These are phyloP conservation scores for Nebria ingens DNA, from an alignment of 1,140 invertebrate species.

Conservation along the genomic window DNA sequence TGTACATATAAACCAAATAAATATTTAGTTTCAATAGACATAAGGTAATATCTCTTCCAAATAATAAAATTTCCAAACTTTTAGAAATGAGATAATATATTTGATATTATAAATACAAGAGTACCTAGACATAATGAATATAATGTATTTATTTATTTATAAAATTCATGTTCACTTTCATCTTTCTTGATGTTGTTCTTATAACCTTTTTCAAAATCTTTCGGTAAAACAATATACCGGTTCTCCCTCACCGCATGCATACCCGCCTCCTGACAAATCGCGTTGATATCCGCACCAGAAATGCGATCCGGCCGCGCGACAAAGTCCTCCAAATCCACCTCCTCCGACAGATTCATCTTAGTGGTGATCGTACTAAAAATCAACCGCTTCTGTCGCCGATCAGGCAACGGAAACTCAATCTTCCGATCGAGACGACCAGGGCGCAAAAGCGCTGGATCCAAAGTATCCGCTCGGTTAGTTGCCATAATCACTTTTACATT, in stretches of 20 bases:
- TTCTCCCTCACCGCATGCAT: conserved; percentile 98
- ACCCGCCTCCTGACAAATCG: conserved; percentile 96
- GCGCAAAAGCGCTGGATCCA: conserved; percentile 93
- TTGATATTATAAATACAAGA: too few species aligned
- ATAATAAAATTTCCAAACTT: too few species aligned
- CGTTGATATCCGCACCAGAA: conserved; percentile 98
- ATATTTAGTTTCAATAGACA: too few species aligned
- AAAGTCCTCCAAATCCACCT: conserved; percentile 94
- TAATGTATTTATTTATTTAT: conserved; percentile 93
- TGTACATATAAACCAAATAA: too few species aligned
- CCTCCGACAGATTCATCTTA: conserved; percentile 99
- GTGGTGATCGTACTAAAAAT: conserved; percentile 97
- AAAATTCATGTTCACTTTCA: conserved; percentile 98
- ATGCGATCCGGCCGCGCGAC: conserved; percentile 97
- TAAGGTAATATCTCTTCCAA: too few species aligned
- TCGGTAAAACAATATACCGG: conserved; percentile 94
- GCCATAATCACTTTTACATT: conserved; percentile 99
- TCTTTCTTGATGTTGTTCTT: conserved; percentile 99
- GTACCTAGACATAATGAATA: too few species aligned
- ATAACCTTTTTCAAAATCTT: conserved; percentile 99
- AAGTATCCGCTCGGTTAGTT: conserved; percentile 95
- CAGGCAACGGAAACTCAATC: conserved; percentile 97
- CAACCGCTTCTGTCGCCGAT: conserved; percentile 93
- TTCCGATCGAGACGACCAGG: conserved; percentile 97
- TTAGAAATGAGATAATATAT: too few species aligned